Percentiles rank a stretch among this genome's conserved stretches.
phyloP scores from a whole-genome alignment of 2,888 invertebrate species.

The Salticus scenicus region DNA sequence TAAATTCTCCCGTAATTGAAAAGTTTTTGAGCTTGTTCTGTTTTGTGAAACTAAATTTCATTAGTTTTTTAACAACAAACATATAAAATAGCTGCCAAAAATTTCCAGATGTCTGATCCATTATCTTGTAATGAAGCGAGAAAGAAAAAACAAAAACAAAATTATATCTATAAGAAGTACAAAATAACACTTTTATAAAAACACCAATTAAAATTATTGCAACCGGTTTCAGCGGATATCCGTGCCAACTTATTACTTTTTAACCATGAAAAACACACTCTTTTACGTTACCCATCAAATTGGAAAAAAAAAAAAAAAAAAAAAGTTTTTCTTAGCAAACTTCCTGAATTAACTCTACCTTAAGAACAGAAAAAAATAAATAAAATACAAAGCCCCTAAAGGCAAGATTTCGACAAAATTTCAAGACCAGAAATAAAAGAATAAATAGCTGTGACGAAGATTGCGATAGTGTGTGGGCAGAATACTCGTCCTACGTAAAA shows the following conservation, averaged over 20 bases:
- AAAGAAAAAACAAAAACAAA: no score
- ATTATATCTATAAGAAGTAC: no score
- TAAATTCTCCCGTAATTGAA: no score
- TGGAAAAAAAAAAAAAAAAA: not conserved
- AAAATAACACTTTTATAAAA: no score
- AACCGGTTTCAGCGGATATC: not conserved
- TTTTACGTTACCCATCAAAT: not conserved
- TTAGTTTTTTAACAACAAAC: no score
- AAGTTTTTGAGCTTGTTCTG: no score
- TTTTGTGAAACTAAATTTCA: no score
- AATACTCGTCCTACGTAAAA: not conserved
- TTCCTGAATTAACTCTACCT: slow-evolving; percentile 3
- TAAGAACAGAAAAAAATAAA: no score
- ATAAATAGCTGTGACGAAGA: not conserved
- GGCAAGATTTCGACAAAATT: not conserved
- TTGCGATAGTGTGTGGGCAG: slow-evolving; percentile 1
- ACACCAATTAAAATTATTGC: not conserved
- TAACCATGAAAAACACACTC: not conserved
- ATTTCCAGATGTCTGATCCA: no score
- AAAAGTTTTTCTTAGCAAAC: not conserved
- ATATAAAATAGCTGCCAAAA: no score
- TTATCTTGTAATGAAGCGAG: no score
- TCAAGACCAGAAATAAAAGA: not conserved
- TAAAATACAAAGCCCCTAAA: no score
- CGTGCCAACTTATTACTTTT: not conserved